Evolutionary conservation across 1,140 invertebrate species (phyloP), one percentile per base, ranked within the genome.

Genomic region (Drosophila yakuba): DNA sequence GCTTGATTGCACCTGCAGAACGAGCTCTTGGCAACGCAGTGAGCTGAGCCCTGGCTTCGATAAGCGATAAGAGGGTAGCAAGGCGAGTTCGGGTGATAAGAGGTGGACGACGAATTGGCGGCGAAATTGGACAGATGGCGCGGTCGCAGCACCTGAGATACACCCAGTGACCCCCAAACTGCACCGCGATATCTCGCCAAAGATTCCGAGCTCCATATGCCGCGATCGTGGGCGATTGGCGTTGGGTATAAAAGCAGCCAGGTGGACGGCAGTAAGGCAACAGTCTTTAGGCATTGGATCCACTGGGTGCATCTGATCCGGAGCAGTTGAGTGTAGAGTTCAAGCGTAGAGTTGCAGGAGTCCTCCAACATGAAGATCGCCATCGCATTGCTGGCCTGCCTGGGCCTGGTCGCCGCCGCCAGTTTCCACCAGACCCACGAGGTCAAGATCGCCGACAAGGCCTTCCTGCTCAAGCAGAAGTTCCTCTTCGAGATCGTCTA

Each of bases 241-340:
- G 17, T 51, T 23, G 63, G 74, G 51, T 82, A 82, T 82, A 82
- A 58, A 82, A 80, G 47, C 45, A 10, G 7, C 41, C 39, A 23
- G 2, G 8, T 20, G 14, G 14, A 6, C 35, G 23, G 23, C 32
- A 17, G 55, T 66, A 41, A 58, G 76, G 51, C 67, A 90, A 82
- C 86, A 90, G 86, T 89, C 86, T 90, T 89, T 89, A 89, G 86
- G 86, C 50, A 78, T 90, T 88, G 78, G 83, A 78, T 64, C 59
- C 63, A 59, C 61, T 50, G 56, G 54, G 58, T 66, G 62, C 45
- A 55, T 88, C 83, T 76, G 72, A 76, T 84, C 80, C 80, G 80
- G 85, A 86, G 78, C 74, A 88, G 81, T 89, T 77, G 73, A 58
- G 10, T 50, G 54, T 20, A 20, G 20, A 20, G 20, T 20, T 45